phyloP scores from a whole-genome alignment of 2,113 vertebrate species.

The Toxotes jaculatrix region DNA sequence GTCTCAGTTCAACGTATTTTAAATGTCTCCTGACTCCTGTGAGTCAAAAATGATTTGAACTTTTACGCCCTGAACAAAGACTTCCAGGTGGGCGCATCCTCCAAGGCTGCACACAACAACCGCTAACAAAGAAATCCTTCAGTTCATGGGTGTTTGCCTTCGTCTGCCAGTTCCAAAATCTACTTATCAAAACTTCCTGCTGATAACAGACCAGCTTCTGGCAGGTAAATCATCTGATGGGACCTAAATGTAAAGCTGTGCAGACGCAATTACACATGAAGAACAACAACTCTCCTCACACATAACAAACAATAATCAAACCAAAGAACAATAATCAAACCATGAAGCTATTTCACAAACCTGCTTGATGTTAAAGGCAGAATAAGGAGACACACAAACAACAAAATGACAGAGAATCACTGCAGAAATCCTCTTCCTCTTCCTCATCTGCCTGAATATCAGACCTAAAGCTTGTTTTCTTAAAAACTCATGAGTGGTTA shows the following conservation, averaged over 20 bases:
- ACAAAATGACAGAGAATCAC: too few relatives aligned
- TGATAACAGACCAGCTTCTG: neutral
- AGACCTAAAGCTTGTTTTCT: too few relatives aligned
- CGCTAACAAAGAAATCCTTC: neutral
- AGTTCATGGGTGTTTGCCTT: neutral
- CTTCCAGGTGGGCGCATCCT: neutral
- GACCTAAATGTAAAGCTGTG: neutral
- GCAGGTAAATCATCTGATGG: slow-evolving; percentile 1
- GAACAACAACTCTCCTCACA: neutral
- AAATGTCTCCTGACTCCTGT: neutral
- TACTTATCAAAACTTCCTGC: slow-evolving; percentile 10
- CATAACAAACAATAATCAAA: neutral
- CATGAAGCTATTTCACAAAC: too few relatives aligned
- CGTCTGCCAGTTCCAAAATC: neutral
- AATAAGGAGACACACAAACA: too few relatives aligned
- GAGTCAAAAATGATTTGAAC: fast-evolving
- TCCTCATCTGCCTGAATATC: too few relatives aligned
- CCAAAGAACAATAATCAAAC: too few relatives aligned
- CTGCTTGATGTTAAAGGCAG: too few relatives aligned
- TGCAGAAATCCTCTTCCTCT: too few relatives aligned
- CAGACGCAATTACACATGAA: neutral
- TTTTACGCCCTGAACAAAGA: neutral
- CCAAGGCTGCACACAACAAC: neutral
- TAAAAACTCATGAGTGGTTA: too few relatives aligned
- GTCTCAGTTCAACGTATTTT: neutral